Evolutionary conservation across 1,140 invertebrate species (phyloP).

Genomic region (Spodoptera litura): DNA sequence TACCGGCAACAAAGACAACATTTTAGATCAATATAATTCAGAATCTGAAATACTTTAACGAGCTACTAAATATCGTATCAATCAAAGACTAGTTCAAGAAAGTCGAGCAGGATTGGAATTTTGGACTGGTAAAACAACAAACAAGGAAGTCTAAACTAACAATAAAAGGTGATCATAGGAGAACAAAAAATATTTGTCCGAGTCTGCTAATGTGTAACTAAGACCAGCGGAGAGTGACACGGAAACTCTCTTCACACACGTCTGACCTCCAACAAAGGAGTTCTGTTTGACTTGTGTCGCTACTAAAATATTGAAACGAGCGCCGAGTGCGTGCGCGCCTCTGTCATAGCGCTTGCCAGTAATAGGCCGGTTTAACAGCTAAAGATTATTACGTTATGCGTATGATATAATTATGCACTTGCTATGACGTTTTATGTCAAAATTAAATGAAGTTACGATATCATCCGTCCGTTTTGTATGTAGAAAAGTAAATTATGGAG

Average conservation of each 20-base stretch:
- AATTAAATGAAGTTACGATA: too few species aligned
- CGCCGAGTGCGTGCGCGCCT: conserved; percentile 73
- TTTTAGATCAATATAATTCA: too few species aligned
- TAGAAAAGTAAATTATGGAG: too few species aligned
- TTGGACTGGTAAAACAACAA: conserved; percentile 63
- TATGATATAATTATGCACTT: not conserved
- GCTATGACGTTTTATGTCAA: too few species aligned
- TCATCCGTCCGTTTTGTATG: too few species aligned
- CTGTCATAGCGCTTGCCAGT: conserved; percentile 61
- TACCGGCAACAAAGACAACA: too few species aligned
- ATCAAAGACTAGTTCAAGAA: conserved; percentile 15
- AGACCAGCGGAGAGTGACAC: conserved; percentile 73
- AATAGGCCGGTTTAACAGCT: conserved; percentile 53
- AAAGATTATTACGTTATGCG: conserved; percentile 49
- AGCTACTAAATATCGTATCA: not conserved
- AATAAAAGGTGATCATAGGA: conserved; percentile 76
- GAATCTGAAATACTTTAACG: too few species aligned
- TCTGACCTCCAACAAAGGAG: conserved; percentile 82
- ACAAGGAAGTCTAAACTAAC: conserved; percentile 71
- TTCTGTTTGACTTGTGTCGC: conserved; percentile 81
- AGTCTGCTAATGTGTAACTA: conserved; percentile 82
- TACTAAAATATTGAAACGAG: conserved; percentile 85
- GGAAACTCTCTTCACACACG: conserved; percentile 84
- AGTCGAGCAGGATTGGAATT: conserved; percentile 51
- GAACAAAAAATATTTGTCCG: conserved; percentile 83